These are phyloP conservation scores for Caenorhabditis becei DNA, from an alignment of 2,888 invertebrate species.

Conservation along the genomic window DNA sequence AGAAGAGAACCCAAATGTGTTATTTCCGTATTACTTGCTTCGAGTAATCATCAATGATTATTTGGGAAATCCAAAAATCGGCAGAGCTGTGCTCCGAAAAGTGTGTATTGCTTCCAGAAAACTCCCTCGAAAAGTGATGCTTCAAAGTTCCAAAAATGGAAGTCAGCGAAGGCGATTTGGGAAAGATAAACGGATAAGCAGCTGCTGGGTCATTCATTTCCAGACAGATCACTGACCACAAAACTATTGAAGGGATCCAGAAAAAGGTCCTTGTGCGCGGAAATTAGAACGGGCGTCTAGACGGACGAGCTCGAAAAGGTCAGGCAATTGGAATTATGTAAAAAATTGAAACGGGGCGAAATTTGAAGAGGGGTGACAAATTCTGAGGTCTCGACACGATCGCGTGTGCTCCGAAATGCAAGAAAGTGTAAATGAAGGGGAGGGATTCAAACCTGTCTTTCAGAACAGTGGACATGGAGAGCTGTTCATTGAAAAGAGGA, in stretches of 20 bases:
- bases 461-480: neutral
- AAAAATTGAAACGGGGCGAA: too few species aligned
- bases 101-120: too few species aligned
- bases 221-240: neutral
- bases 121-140: neutral
- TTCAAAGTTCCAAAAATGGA: neutral
- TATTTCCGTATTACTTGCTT: neutral
- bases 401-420: neutral
- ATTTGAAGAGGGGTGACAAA: neutral
- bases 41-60: neutral
- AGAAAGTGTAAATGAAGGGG: neutral
- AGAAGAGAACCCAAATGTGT: neutral
- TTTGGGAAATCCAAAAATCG: too few species aligned
- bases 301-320: too few species aligned
- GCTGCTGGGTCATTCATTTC: neutral
- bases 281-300: too few species aligned
- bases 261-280: neutral
- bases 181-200: neutral
- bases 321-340: too few species aligned
- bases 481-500: neutral
- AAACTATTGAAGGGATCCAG: neutral
- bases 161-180: neutral
- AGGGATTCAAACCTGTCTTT: neutral
- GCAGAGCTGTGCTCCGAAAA: too few species aligned
- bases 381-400: neutral